Evolutionary conservation across 2,888 invertebrate genomes (phyloP), one percentile per base, ranked within the genome.

Genomic region (Erebia ligea): DNA sequence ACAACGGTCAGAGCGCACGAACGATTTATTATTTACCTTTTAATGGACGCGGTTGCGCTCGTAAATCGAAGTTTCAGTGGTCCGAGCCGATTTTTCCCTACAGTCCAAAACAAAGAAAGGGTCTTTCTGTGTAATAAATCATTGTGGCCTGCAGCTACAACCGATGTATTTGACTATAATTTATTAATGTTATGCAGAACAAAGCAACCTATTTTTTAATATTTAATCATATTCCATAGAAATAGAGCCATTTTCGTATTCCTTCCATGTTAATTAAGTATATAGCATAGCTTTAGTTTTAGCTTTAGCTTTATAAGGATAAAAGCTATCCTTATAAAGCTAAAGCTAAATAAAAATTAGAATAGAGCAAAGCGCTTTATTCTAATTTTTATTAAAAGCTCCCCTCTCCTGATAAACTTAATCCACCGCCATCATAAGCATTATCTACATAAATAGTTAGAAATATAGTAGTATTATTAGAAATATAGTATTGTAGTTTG

Each of bases 21-120:
- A n/a, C 17, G 19, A 61, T 61, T 61, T 61, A 61, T 61, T 61
- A 61, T 61, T 61, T 42, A 61, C 61, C 42, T 19, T 40, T 61
- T 42, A 42, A 61, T 61, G 61, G 61, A 42, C 17, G 42, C 17
- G 42, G 42, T 42, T 42, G 42, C 17, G 11, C 61, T 40, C 10
- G 42, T 58, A n/a, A 34, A 58, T 58, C 34, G 34, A 58, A 15
- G 15, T 25, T 58, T 34, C 25, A 34, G 13, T 25, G 57, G 25
- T 58, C 2, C 25, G 15, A 58, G 13, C 34, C 25, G 25, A 34
- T 34, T 34, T 58, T n/a, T 58, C 52, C 13, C 57, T 25, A 56
- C 56, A 19, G 10, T 5, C 21, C 25, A 2, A 15, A 58, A 58
- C 15, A 58, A 58, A 58, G 57, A 9, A n/a, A 58, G 57, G 57